Percentiles rank a stretch among this genome's conserved stretches.
These are phyloP conservation scores for Brassicogethes aeneus DNA, from an alignment of 2,888 invertebrate species.

Conservation along the genomic window DNA sequence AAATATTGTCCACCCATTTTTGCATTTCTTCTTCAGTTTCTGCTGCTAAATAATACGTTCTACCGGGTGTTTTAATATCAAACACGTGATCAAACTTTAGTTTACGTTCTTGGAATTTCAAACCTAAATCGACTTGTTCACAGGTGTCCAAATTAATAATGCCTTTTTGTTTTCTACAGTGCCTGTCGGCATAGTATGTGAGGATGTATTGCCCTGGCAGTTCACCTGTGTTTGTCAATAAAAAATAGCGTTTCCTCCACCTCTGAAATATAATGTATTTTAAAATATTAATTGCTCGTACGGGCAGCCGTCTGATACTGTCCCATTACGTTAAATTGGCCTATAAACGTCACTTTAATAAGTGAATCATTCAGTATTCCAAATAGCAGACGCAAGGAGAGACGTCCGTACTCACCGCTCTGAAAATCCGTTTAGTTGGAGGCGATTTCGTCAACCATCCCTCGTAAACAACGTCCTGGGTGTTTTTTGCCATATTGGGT, in stretches of 20 bases:
- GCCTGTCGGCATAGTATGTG: constrained; percentile 86
- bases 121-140: constrained; percentile 87
- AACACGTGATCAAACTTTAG: constrained; percentile 79
- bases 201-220: constrained; percentile 89
- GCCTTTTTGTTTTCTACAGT: constrained; percentile 78
- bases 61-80: constrained; percentile 78
- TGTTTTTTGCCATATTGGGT: constrained; percentile 41
- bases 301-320: too few species aligned
- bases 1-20: constrained; percentile 91
- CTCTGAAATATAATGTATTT: constrained; percentile 49
- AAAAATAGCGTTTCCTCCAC: constrained; percentile 94
- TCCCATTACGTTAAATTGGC: too few species aligned
- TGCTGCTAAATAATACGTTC: constrained; percentile 88
- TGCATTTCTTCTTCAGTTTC: constrained; percentile 89
- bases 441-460: constrained; percentile 96
- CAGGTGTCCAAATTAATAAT: constrained; percentile 91
- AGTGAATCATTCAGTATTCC: not conserved
- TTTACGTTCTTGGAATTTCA: constrained; percentile 73
- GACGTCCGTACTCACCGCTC: constrained; percentile 90
- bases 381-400: not conserved
- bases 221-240: constrained; percentile 82
- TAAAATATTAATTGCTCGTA: too few species aligned
- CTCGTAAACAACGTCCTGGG: constrained; percentile 70
- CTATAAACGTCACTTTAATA: too few species aligned
- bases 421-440: constrained; percentile 83